Conservation (phyloP, 2,113 vertebrate genomes). For the Reinhardtius hippoglossoides region DNA sequence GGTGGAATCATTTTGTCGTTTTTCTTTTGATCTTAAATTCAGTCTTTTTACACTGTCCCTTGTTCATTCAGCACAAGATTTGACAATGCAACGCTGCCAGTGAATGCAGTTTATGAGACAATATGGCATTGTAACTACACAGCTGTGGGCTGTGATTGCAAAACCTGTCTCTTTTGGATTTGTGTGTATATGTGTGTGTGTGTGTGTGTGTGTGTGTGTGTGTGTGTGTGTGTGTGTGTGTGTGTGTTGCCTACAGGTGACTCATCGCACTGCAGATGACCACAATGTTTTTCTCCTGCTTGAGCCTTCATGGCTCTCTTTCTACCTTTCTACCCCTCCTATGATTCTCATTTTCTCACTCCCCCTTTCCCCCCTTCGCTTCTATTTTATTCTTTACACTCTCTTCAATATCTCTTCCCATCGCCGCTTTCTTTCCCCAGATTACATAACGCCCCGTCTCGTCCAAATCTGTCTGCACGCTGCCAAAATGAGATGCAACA, state of each 20-base stretch:
- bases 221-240: conserved; percentile 32
- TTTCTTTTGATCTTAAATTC: conserved; percentile 24
- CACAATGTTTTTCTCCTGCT: conserved; percentile 76
- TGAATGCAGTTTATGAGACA: conserved; percentile 56
- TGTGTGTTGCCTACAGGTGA: conserved; percentile 79
- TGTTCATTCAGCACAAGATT: conserved; percentile 29
- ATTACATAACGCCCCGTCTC: conserved; percentile 38
- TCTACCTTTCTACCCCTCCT: conserved; percentile 51
- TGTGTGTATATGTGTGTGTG: conserved; percentile 40
- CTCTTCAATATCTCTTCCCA: conserved; percentile 32
- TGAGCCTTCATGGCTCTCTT: conserved; percentile 61
- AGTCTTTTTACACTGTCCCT: conserved; percentile 8
- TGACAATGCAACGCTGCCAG: conserved; percentile 33
- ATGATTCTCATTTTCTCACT: conserved; percentile 30
- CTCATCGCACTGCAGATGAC: conserved; percentile 83
- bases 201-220: conserved; percentile 44
- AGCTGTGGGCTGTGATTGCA: conserved; percentile 74
- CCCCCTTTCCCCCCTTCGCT: neutral
- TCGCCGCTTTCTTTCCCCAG: conserved; percentile 38
- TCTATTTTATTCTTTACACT: conserved; percentile 4
- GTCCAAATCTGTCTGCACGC: neutral
- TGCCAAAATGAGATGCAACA: conserved; percentile 18
- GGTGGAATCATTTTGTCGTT: conserved; percentile 38
- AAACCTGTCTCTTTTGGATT: conserved; percentile 58
- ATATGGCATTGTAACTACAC: conserved; percentile 61